A percentile compares a stretch with the other conserved stretches of the same genome.
These are phyloP conservation scores for Ochropacha duplaris DNA, from an alignment of 2,888 invertebrate species.

Conservation along the genomic window DNA sequence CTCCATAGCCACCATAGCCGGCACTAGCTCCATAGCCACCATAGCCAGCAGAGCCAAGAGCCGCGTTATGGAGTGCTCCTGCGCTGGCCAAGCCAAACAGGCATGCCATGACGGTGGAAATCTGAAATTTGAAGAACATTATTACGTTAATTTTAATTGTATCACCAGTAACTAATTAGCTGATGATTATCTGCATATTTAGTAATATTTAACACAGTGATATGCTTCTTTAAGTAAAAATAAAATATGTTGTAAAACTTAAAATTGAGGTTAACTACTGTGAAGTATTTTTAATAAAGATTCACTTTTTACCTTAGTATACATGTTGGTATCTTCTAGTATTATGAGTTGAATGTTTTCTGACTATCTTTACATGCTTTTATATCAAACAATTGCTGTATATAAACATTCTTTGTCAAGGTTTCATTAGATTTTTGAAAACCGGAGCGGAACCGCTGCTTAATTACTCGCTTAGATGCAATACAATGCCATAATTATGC, in stretches of 20 bases:
- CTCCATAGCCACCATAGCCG: too few relatives aligned
- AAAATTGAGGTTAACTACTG: too few relatives aligned
- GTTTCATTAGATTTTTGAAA: conserved; percentile 55
- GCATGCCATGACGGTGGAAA: background rate
- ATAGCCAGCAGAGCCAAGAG: background rate
- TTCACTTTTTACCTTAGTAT: conserved; percentile 50
- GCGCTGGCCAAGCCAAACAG: conserved; percentile 1
- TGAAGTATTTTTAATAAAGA: background rate
- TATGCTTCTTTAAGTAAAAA: too few relatives aligned
- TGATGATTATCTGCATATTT: too few relatives aligned
- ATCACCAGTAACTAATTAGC: too few relatives aligned
- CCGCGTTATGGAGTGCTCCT: background rate
- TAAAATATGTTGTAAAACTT: too few relatives aligned
- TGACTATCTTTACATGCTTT: conserved; percentile 55
- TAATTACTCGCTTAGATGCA: conserved; percentile 48
- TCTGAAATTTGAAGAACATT: background rate
- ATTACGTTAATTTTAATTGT: background rate
- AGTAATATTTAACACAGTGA: too few relatives aligned
- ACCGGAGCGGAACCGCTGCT: conserved; percentile 62
- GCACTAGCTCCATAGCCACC: too few relatives aligned
- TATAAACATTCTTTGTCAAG: conserved; percentile 54
- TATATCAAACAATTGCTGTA: conserved; percentile 57
- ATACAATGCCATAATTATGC: conserved; percentile 17
- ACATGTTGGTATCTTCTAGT: conserved; percentile 48
- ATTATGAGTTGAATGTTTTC: conserved; percentile 52